These are phyloP conservation scores for Geotrypetes seraphini DNA, from an alignment of 2,797 vertebrate genomes.

Conservation along the genomic window DNA sequence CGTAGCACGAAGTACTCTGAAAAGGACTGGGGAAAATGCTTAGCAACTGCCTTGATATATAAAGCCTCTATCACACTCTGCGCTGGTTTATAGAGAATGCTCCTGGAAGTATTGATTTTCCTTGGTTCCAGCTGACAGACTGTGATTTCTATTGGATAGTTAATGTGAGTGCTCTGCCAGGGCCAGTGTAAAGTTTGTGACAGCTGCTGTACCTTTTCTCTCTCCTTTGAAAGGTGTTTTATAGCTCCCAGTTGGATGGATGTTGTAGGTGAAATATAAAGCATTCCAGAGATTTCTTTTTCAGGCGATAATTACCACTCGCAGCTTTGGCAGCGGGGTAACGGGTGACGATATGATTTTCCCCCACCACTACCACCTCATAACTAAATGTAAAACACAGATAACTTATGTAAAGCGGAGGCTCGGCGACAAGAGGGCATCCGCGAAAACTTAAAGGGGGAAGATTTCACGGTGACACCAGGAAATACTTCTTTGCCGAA, in stretches of 20 bases:
- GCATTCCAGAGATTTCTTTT: neutral
- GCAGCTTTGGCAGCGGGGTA: neutral
- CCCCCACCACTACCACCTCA: too few relatives aligned
- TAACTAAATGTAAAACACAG: too few relatives aligned
- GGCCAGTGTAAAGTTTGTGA: neutral
- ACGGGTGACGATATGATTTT: too few relatives aligned
- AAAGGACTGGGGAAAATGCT: slow-evolving; percentile 2
- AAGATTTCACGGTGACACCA: too few relatives aligned
- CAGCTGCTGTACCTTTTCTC: neutral
- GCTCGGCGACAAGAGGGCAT: too few relatives aligned
- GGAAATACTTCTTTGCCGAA: too few relatives aligned
- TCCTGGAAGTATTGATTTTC: slow-evolving; percentile 11
- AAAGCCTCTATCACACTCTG: slow-evolving; percentile 13
- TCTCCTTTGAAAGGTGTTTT: neutral
- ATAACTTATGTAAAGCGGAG: too few relatives aligned
- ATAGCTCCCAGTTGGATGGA: neutral
- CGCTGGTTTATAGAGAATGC: slow-evolving; percentile 8
- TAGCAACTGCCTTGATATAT: neutral
- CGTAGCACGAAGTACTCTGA: slow-evolving; percentile 3
- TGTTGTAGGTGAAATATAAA: neutral
- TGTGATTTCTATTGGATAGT: slow-evolving; percentile 12
- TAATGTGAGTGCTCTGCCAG: slow-evolving; percentile 6
- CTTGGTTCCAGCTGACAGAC: slow-evolving; percentile 7
- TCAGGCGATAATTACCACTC: neutral
- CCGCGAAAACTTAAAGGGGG: too few relatives aligned